A percentile compares a stretch with the other conserved stretches of the same genome.
Conservation (phyloP, 2,113 vertebrate genomes). For the Hippocampus guttulatus region DNA sequence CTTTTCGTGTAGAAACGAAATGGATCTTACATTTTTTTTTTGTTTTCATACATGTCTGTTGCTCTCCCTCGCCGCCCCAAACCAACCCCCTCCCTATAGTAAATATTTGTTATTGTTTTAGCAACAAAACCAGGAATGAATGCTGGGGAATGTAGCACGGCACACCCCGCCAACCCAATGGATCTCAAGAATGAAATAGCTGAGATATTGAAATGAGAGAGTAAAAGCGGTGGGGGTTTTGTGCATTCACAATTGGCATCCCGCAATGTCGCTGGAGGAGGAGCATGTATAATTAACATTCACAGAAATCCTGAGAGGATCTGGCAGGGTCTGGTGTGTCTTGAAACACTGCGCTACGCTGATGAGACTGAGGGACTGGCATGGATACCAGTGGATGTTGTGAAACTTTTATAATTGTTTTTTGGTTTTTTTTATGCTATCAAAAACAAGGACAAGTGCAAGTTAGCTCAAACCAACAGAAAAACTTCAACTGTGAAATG, state of each 20-base stretch:
- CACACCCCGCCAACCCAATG: slow-evolving; percentile 20
- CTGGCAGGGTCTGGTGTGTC: slow-evolving; percentile 2
- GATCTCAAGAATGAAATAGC: slow-evolving; percentile 35
- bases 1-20: neutral
- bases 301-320: slow-evolving; percentile 25
- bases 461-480: neutral
- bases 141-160: slow-evolving; percentile 15
- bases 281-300: slow-evolving; percentile 45
- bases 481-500: neutral
- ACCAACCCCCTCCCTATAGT: slow-evolving; percentile 26
- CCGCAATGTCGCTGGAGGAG: slow-evolving; percentile 33
- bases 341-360: neutral
- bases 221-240: neutral
- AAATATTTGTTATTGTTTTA: slow-evolving; percentile 51
- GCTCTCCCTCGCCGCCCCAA: neutral
- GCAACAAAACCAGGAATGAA: slow-evolving; percentile 33
- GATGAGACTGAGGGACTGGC: neutral
- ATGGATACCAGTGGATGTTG: neutral
- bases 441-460: neutral
- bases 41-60: slow-evolving; percentile 9
- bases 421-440: neutral
- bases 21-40: neutral
- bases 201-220: slow-evolving; percentile 24
- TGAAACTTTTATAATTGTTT: neutral
- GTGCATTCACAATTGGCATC: slow-evolving; percentile 30